phyloP scores from a whole-genome alignment of 2,888 invertebrate genomes.

The Acanthococcus lagerstroemiae region DNA sequence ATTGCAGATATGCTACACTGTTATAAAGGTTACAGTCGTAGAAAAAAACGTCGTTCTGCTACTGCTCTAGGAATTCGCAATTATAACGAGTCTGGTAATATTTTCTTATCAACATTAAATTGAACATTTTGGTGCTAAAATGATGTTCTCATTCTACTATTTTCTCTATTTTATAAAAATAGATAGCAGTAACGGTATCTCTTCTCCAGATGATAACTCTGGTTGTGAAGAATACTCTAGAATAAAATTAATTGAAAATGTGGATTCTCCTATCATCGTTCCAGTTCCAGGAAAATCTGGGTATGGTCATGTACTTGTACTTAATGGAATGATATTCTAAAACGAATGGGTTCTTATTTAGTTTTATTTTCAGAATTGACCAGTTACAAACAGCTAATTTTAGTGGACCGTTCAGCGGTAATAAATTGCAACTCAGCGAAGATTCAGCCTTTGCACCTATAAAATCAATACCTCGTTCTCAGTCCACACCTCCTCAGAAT shows the following conservation, averaged over 20 bases:
- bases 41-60: conserved; percentile 17
- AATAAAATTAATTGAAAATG: not conserved
- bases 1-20: conserved; percentile 20
- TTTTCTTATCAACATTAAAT: too few species aligned
- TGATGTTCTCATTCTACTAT: too few species aligned
- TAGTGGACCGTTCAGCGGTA: conserved; percentile 16
- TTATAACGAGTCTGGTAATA: conserved; percentile 19
- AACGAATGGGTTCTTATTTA: not conserved
- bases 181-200: conserved; percentile 25
- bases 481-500: conserved; percentile 17
- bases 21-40: conserved; percentile 10
- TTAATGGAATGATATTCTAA: not conserved
- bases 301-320: not conserved
- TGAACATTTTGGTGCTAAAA: too few species aligned
- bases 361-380: not conserved
- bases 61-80: conserved; percentile 20
- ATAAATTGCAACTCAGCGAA: conserved; percentile 16
- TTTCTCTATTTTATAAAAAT: too few species aligned
- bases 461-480: conserved; percentile 14
- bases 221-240: conserved; percentile 19
- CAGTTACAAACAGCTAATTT: not conserved
- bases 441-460: conserved; percentile 24
- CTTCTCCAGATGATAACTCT: conserved; percentile 21
- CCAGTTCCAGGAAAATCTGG: conserved; percentile 23
- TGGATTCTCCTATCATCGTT: conserved; percentile 14